Evolutionary conservation across 92 coral and sea anemone genomes (phyloP), one percentile per base, ranked within the genome.

Genomic region (Heliopora coerulea): DNA sequence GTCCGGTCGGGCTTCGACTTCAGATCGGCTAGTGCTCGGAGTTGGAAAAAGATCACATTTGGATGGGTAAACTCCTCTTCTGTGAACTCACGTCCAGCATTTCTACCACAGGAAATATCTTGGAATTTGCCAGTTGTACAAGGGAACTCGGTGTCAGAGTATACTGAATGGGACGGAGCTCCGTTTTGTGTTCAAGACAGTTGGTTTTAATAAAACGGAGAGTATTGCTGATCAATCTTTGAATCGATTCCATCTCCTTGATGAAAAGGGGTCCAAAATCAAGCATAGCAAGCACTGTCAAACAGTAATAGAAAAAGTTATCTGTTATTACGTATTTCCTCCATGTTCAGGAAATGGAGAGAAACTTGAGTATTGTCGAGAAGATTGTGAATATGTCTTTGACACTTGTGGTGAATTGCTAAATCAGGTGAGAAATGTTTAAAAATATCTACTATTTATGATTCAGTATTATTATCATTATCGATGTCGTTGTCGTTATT

Each of bases 381-480:
- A 88, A 50, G 98, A 93, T 52, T 93, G 98, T 23, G 49, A 73
- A 24, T 90, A 89, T 21, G 86, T 93, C 54, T 90, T 90, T 56
- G 63, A 65, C 8, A 81, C 78, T 30, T 93, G 98, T 44, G 62
- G 72, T 20, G 61, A 6, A 8, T 40, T 85, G 0, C 75, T 93
- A 0, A 83, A 87, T 63, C 78, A 78, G 84, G 96, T 89, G 3
- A 46, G 60, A 30, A 30, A 62, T n/a, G n/a, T n/a, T n/a, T n/a
- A n/a, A n/a, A n/a, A n/a, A n/a, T n/a, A n/a, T n/a, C n/a, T n/a
- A n/a, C n/a, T n/a, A n/a, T n/a, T n/a, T n/a, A n/a, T n/a, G 42
- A 37, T 12, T 37, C 12, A 37, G 6, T 37, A 37, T 37, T 37
- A 37, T 37, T 37, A 37, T 37, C 12, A 37, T 37, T 37, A 37